These are phyloP conservation scores for Alosa alosa DNA, from an alignment of 2,113 vertebrate species.

Conservation along the genomic window DNA sequence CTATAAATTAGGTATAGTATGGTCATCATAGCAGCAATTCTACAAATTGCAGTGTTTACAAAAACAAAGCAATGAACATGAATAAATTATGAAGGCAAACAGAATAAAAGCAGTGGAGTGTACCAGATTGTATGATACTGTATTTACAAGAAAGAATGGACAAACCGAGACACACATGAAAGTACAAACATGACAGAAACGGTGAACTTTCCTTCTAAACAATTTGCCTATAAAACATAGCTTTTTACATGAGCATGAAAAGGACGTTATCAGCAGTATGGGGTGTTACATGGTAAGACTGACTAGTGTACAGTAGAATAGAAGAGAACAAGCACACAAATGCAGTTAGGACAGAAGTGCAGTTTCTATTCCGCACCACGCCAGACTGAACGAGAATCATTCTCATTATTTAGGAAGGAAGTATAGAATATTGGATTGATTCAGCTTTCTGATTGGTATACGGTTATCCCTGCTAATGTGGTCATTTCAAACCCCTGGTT, in stretches of 20 bases:
- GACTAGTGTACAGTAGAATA: background rate
- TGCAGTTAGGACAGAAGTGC: background rate
- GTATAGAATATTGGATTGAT: background rate
- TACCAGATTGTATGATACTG: background rate
- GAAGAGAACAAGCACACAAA: background rate
- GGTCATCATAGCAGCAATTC: background rate
- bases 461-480: background rate
- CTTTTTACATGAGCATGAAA: background rate
- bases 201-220: background rate
- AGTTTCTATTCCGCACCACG: background rate
- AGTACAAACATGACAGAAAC: slow-evolving; percentile 8
- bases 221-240: background rate
- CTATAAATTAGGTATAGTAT: too few relatives aligned
- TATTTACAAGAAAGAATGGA: background rate
- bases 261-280: background rate
- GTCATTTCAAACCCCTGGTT: background rate
- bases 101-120: background rate
- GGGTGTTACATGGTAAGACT: background rate
- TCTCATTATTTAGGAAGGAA: background rate
- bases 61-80: background rate
- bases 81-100: background rate
- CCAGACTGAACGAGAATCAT: background rate
- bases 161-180: background rate
- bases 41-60: background rate
- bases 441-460: background rate